These are phyloP conservation scores for Anthopleura sola DNA, from an alignment of 64 coral and sea anemone genomes.

Conservation along the genomic window DNA sequence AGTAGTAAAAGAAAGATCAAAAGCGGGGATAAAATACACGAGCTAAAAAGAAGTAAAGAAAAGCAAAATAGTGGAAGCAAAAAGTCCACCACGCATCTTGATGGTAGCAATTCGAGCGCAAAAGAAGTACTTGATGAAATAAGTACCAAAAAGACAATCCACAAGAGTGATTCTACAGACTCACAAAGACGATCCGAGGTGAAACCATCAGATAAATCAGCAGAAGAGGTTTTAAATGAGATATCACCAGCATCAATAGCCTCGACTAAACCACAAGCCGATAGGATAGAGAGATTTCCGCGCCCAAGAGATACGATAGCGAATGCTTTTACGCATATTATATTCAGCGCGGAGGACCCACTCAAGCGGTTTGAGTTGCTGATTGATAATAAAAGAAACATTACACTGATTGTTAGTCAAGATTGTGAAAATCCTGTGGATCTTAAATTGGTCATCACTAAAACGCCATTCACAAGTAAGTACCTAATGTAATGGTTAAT, in stretches of 20 bases:
- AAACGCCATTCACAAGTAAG: conserved; percentile 42
- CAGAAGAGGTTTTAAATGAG: conserved; percentile 24
- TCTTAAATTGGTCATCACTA: conserved; percentile 30
- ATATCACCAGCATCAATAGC: background rate
- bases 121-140: background rate
- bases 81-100: background rate
- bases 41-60: background rate
- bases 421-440: background rate
- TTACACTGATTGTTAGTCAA: conserved; percentile 4
- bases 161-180: background rate
- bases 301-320: background rate
- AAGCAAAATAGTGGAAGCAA: background rate
- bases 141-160: background rate
- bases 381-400: conserved; percentile 23
- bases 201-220: background rate
- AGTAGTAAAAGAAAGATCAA: background rate
- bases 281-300: background rate
- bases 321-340: background rate
- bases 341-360: conserved; percentile 56
- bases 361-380: conserved; percentile 19
- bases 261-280: background rate
- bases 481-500: background rate
- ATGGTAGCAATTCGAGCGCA: background rate
- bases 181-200: background rate
- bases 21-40: background rate